A percentile compares a stretch with the other conserved stretches of the same genome.
Conservation (phyloP, 1,140 invertebrate genomes). For the Neodiprion pinetum region DNA sequence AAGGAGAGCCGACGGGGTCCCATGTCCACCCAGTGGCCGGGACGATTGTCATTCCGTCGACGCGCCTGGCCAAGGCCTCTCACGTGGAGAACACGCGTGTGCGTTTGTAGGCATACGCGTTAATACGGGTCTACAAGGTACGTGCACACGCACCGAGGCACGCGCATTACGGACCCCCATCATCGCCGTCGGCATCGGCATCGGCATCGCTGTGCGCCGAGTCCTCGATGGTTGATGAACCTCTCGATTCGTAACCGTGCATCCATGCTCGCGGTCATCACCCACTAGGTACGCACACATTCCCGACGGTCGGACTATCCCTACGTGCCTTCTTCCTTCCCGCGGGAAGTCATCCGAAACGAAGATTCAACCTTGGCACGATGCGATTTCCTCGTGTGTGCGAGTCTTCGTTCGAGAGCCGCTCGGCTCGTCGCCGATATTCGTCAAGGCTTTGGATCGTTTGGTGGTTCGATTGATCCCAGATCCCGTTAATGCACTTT, state of each 20-base stretch:
- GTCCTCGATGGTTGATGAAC: constrained; percentile 4
- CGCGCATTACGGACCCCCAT: constrained; percentile 3
- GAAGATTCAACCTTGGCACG: background rate
- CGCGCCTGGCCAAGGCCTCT: constrained; percentile 35
- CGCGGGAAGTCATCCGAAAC: background rate
- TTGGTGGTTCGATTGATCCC: no score
- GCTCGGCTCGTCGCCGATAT: no score
- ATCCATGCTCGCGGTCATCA: background rate
- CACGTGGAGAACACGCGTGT: constrained; percentile 12
- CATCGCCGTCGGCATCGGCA: background rate
- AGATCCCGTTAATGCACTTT: no score
- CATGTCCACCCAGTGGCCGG: constrained; percentile 49
- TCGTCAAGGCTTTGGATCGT: no score
- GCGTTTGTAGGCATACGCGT: constrained; percentile 10
- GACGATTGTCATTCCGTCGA: constrained; percentile 54
- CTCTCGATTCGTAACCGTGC: background rate
- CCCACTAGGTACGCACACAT: background rate
- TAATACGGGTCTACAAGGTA: constrained; percentile 20
- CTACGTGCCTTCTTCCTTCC: background rate
- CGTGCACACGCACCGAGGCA: background rate
- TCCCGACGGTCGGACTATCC: background rate
- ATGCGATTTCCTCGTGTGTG: no score
- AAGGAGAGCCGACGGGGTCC: constrained; percentile 52
- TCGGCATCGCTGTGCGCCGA: background rate
- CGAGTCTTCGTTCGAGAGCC: no score